Conservation (phyloP, 2,888 invertebrate species). For the Steinernema hermaphroditum region DNA sequence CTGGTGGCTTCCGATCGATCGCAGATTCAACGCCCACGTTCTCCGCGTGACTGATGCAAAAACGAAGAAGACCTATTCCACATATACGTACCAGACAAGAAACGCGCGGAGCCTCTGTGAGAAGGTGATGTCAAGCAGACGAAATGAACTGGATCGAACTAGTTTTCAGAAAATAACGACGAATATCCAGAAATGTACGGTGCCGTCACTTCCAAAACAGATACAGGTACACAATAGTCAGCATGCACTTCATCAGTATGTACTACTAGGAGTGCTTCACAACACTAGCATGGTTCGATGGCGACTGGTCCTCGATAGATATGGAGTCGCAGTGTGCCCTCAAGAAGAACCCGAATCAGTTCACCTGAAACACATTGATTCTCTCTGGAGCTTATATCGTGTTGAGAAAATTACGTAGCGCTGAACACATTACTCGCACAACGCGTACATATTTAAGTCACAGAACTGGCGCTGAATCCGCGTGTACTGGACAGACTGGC, state of each 20-base stretch:
- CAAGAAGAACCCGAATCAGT: not conserved
- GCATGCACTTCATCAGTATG: not conserved
- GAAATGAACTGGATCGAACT: not conserved
- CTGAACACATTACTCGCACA: no score
- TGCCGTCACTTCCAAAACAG: not conserved
- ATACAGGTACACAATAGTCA: not conserved
- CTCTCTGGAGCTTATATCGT: no score
- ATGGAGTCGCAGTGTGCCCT: not conserved
- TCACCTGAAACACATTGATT: no score
- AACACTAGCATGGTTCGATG: not conserved
- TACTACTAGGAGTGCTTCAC: constrained; percentile 4
- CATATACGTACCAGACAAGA: constrained; percentile 1
- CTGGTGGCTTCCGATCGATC: constrained; percentile 21
- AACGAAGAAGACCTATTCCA: constrained; percentile 10
- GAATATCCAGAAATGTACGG: not conserved
- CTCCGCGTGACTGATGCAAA: not conserved
- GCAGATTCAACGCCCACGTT: constrained; percentile 4
- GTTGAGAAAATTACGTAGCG: no score
- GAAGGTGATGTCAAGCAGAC: not conserved
- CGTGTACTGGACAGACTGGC: not conserved
- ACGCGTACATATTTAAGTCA: no score
- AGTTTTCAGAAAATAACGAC: not conserved
- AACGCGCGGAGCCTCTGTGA: constrained; percentile 20
- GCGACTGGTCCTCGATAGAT: constrained; percentile 8
- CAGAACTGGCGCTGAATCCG: no score